Percentiles rank a stretch among this genome's conserved stretches.
Conservation (phyloP, 2,888 invertebrate genomes). For the Pristionchus entomophagus region DNA sequence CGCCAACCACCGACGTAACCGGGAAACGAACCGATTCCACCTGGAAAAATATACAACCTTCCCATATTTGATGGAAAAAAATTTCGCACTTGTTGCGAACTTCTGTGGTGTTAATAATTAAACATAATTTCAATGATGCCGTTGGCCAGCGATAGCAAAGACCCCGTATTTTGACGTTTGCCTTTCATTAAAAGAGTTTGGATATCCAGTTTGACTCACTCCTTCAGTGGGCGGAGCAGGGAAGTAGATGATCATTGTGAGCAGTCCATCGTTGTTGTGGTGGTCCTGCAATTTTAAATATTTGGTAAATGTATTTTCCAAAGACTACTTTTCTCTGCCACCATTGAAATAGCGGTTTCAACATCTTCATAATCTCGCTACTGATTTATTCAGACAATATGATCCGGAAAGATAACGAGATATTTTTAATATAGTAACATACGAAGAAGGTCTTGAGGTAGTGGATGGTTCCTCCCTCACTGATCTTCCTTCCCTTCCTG, state of each 20-base stretch:
- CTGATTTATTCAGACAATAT: background rate
- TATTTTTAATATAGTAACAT: background rate
- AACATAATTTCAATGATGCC: too few species aligned
- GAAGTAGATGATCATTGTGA: conserved; percentile 15
- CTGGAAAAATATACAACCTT: background rate
- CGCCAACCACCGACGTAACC: background rate
- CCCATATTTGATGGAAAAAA: background rate
- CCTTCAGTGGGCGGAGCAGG: background rate
- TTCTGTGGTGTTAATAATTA: too few species aligned
- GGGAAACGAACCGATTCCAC: background rate
- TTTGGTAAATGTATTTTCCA: background rate
- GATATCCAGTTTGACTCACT: background rate
- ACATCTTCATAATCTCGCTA: background rate
- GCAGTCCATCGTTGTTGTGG: conserved; percentile 28
- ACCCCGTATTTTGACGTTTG: too few species aligned
- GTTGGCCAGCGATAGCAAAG: background rate
- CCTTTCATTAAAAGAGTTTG: too few species aligned
- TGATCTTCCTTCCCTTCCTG: background rate
- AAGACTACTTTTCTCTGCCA: background rate
- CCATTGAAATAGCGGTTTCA: background rate
- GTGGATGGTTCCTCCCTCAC: background rate
- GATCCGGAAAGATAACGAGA: background rate
- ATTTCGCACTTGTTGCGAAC: too few species aligned
- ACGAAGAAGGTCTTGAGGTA: background rate
- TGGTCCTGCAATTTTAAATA: conserved; percentile 2